A percentile compares a stretch with the other conserved stretches of the same genome.
phyloP scores from a whole-genome alignment of 1,140 invertebrate species.

The Theocolax elegans region DNA sequence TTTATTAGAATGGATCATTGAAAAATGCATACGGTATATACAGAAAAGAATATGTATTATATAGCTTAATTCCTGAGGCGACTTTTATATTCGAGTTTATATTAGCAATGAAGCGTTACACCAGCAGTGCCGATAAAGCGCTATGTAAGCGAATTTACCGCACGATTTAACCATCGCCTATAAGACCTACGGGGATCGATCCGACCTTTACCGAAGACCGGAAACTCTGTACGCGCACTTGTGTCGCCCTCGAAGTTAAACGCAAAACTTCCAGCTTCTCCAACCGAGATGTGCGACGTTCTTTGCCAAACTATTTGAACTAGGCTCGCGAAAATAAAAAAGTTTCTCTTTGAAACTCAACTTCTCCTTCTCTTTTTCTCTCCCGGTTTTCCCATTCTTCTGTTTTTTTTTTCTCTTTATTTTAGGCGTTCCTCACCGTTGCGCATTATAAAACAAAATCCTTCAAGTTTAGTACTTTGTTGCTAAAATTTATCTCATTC shows the following conservation, averaged over 20 bases:
- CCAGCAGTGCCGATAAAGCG: constrained; percentile 39
- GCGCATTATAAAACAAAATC: too few relatives aligned
- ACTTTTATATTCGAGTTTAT: constrained; percentile 14
- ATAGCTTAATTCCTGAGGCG: not conserved
- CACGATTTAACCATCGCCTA: constrained; percentile 56
- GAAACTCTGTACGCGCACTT: not conserved
- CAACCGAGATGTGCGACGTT: constrained; percentile 12
- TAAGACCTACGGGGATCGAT: constrained; percentile 51
- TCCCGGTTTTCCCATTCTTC: not conserved
- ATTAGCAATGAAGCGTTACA: constrained; percentile 13
- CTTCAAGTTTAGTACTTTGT: too few relatives aligned
- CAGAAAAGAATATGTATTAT: too few relatives aligned
- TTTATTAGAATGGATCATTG: too few relatives aligned
- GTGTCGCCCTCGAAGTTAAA: not conserved
- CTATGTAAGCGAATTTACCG: constrained; percentile 58
- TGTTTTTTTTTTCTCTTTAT: not conserved
- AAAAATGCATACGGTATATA: too few relatives aligned
- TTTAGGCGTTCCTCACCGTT: too few relatives aligned
- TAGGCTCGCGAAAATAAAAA: constrained; percentile 19
- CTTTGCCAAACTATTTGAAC: constrained; percentile 35
- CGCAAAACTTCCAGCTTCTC: constrained; percentile 27
- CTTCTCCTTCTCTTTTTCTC: not conserved
- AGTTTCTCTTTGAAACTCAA: constrained; percentile 18
- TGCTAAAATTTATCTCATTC: too few relatives aligned
- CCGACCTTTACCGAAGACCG: constrained; percentile 3